Evolutionary conservation across 2,888 invertebrate genomes (phyloP), one percentile per base, ranked within the genome.

Genomic region (Folsomia candida): DNA sequence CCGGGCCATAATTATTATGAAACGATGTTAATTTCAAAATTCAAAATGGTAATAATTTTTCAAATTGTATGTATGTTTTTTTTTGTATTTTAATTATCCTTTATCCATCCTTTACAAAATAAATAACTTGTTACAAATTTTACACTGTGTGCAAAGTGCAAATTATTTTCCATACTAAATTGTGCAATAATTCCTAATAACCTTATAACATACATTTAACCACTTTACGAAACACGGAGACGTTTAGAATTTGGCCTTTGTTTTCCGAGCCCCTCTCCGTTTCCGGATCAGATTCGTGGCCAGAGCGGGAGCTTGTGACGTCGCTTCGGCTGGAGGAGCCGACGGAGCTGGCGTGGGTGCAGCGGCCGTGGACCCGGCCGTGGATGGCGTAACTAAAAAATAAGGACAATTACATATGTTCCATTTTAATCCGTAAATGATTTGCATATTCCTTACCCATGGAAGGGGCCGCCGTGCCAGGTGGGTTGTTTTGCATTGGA

Each of bases 401-500:
- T 14, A 18, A 54, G 18, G 54, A 20, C 54, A 14, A 54, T 20
- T 54, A 20, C 54, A 54, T n/a, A 54, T 54, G 4, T n/a, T 54
- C 20, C 18, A 54, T 54, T 14, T 54, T 54, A 54, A 4, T 22
- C 20, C 20, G 6, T 14, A 54, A 18, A 54, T n/a, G 54, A 37
- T 14, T 14, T 37, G 37, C n/a, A n/a, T n/a, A n/a, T n/a, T n/a
- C n/a, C n/a, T n/a, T n/a, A 9, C 18, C 29, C 18, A 57, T 29
- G 58, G 59, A 61, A 25, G 26, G 26, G 2, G n/a, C n/a, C n/a
- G n/a, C 54, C 66, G 2, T n/a, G 3, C 25, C 9, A 20, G 51
- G 57, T 57, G 29, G 67, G 62, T 4, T 57, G 25, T 58, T 66
- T 58, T 22, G n/a, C 64, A 47, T 26, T 2, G 58, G 57, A 14